A percentile compares a stretch with the other conserved stretches of the same genome.
These are phyloP conservation scores for Meriones unguiculatus DNA, from an alignment of 2,113 vertebrate species.

Conservation along the genomic window DNA sequence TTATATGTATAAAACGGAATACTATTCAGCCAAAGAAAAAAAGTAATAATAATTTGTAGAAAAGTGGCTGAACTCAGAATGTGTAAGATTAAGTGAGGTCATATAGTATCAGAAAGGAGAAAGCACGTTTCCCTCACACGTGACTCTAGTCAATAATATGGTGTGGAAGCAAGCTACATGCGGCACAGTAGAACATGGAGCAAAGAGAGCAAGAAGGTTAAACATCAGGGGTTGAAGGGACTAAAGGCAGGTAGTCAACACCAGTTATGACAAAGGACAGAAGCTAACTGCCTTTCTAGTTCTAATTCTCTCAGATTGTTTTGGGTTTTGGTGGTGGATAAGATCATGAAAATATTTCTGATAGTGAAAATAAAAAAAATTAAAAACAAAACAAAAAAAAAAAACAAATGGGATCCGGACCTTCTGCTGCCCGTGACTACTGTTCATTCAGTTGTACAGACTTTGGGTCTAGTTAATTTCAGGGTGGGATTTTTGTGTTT, in stretches of 20 bases:
- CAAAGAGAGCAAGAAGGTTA: neutral
- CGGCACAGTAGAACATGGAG: neutral
- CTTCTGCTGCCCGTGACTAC: neutral
- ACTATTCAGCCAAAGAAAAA: neutral
- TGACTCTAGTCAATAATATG: neutral
- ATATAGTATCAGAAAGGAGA: neutral
- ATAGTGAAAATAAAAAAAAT: neutral
- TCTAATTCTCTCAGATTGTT: neutral
- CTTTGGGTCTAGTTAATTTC: neutral
- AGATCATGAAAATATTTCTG: neutral
- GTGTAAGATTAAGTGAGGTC: neutral
- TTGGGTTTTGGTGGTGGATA: neutral
- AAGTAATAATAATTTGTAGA: neutral
- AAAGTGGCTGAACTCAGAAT: neutral
- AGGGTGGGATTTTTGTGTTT: neutral
- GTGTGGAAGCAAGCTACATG: neutral
- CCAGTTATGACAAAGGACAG: neutral
- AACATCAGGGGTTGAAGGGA: neutral
- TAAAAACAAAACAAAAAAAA: no score
- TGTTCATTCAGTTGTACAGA: neutral
- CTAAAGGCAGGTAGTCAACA: neutral
- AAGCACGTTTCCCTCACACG: no score
- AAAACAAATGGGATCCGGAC: neutral
- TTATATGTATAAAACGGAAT: neutral
- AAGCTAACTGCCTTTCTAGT: neutral